These are phyloP conservation scores for Halesus radiatus DNA, from an alignment of 1,140 invertebrate species.

Conservation along the genomic window DNA sequence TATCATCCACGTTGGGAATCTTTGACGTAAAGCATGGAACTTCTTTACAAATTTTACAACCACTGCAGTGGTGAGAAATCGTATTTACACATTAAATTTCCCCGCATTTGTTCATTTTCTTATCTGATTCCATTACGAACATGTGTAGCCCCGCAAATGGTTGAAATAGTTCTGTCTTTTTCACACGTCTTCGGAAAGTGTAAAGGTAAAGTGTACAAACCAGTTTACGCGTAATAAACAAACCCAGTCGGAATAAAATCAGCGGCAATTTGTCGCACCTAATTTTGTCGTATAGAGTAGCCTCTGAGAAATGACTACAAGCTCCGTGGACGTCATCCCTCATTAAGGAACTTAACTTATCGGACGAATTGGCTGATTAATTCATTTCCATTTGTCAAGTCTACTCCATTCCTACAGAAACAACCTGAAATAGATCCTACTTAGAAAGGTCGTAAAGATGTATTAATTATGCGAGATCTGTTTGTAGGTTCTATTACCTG, in stretches of 20 bases:
- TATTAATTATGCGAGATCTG: too few relatives aligned
- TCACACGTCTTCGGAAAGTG: too few relatives aligned
- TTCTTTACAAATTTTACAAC: too few relatives aligned
- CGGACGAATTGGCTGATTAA: conserved; percentile 9
- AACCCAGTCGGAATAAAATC: conserved; percentile 44
- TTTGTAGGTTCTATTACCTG: too few relatives aligned
- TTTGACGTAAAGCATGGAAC: too few relatives aligned
- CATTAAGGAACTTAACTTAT: conserved; percentile 19
- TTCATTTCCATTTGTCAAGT: background rate
- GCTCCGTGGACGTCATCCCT: background rate
- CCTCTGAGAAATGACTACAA: conserved; percentile 3
- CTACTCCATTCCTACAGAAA: background rate
- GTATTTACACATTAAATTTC: background rate
- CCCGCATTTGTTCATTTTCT: background rate
- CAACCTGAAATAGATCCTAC: background rate
- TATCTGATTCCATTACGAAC: background rate
- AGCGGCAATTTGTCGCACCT: conserved; percentile 50
- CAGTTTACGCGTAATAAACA: conserved; percentile 36
- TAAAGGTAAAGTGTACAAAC: conserved; percentile 10
- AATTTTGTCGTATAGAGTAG: conserved; percentile 39
- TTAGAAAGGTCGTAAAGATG: too few relatives aligned
- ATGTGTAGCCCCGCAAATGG: background rate
- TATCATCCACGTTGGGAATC: too few relatives aligned
- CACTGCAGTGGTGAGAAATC: too few relatives aligned
- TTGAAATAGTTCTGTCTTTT: background rate